These are phyloP conservation scores for Mamestra brassicae DNA, from an alignment of 2,888 invertebrate species.

Conservation along the genomic window DNA sequence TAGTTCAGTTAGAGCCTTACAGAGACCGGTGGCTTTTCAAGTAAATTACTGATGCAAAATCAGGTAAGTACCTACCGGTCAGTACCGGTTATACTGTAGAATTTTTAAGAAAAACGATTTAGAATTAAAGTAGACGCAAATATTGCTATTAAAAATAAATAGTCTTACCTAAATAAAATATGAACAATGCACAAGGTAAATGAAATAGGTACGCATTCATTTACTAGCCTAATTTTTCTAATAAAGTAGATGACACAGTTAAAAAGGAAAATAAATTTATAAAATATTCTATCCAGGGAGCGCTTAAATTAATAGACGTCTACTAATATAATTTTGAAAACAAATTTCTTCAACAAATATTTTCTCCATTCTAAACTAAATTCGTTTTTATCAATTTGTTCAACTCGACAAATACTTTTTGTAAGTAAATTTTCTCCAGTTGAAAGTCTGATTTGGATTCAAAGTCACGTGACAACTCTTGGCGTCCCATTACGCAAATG, in stretches of 20 bases:
- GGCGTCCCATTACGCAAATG: slow-evolving; percentile 71
- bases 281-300: background rate
- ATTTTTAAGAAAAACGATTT: background rate
- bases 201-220: background rate
- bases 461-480: slow-evolving; percentile 60
- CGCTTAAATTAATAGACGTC: background rate
- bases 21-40: background rate
- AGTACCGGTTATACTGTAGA: background rate
- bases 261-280: background rate
- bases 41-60: background rate
- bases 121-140: background rate
- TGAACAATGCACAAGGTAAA: background rate
- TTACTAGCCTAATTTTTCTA: background rate
- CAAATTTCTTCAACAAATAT: slow-evolving; percentile 6
- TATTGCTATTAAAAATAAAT: background rate
- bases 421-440: slow-evolving; percentile 34
- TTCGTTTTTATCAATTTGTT: slow-evolving; percentile 4
- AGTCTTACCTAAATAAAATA: background rate
- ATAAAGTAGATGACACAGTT: no score
- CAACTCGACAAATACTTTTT: slow-evolving; percentile 31
- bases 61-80: no score
- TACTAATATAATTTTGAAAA: no score
- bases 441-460: slow-evolving; percentile 47
- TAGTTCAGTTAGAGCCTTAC: background rate
- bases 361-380: background rate